Percentiles rank a stretch among this genome's conserved stretches.
Evolutionary conservation across 2,113 vertebrate genomes (phyloP).

Genomic region (Phyllostomus hastatus): DNA sequence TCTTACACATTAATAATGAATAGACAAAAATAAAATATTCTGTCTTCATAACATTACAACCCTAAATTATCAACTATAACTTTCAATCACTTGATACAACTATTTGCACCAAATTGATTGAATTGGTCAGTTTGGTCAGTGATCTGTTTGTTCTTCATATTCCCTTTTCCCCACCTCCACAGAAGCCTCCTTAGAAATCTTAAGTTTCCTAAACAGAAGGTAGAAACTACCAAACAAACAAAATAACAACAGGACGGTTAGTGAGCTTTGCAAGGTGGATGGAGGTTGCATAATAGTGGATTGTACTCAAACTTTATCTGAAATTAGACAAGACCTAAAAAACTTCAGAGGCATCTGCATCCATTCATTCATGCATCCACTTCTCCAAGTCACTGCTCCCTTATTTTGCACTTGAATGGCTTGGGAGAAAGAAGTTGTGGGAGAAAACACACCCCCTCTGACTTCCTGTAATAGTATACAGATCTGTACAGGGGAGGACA

Average conservation of each 20-base stretch:
- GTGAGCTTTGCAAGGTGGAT: background rate
- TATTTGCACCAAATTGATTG: background rate
- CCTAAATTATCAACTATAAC: background rate
- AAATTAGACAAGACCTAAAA: background rate
- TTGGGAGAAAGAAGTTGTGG: background rate
- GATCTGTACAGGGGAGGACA: background rate
- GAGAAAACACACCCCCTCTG: background rate
- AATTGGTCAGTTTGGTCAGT: background rate
- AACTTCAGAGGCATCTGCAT: background rate
- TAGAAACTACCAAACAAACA: background rate
- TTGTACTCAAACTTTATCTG: background rate
- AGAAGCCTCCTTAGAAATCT: background rate
- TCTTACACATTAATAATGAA: background rate
- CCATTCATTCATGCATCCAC: background rate
- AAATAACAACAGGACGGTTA: background rate
- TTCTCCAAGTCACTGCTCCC: background rate
- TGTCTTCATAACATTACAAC: background rate
- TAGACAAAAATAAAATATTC: background rate
- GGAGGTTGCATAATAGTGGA: background rate
- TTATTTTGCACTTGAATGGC: background rate
- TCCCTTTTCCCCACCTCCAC: background rate
- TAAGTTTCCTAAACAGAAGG: slow-evolving; percentile 1
- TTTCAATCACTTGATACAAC: background rate
- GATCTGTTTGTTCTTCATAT: background rate
- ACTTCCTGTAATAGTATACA: background rate